phyloP scores from a whole-genome alignment of 2,888 invertebrate genomes.

The Hirtodrosophila alboralis region DNA sequence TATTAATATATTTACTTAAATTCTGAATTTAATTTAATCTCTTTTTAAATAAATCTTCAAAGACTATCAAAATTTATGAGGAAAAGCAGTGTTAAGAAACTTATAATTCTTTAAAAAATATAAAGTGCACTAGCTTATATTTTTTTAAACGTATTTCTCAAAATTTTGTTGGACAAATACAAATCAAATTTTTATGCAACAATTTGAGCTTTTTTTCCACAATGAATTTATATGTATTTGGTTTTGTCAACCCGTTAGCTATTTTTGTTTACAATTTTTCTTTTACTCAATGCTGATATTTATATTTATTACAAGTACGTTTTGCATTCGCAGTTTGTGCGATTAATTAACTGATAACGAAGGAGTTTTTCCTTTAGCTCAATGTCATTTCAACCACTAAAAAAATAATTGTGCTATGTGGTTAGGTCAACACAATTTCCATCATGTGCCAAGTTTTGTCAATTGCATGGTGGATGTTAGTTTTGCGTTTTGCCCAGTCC shows the following conservation, averaged over 20 bases:
- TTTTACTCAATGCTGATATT: too few species aligned
- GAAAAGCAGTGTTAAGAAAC: too few species aligned
- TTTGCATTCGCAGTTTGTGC: conserved; percentile 59
- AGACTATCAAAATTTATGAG: too few species aligned
- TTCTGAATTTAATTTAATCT: too few species aligned
- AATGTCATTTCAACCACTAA: conserved; percentile 65
- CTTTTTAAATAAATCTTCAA: too few species aligned
- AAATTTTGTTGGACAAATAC: too few species aligned
- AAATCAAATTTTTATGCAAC: not conserved
- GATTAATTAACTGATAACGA: conserved; percentile 75
- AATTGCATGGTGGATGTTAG: conserved; percentile 47
- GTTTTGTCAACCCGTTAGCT: conserved; percentile 55
- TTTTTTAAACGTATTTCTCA: too few species aligned
- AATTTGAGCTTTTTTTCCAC: conserved; percentile 16
- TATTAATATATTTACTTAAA: too few species aligned
- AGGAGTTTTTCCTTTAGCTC: conserved; percentile 24
- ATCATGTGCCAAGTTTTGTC: conserved; percentile 60
- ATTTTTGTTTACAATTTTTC: conserved; percentile 55
- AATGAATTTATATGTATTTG: conserved; percentile 16
- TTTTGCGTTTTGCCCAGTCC: conserved; percentile 10
- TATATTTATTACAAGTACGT: conserved; percentile 26
- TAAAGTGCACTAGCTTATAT: too few species aligned
- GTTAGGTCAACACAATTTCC: conserved; percentile 19
- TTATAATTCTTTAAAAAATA: too few species aligned
- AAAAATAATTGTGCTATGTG: conserved; percentile 1